A percentile compares a stretch with the other conserved stretches of the same genome.
Evolutionary conservation across 2,797 vertebrate species (phyloP).

Genomic region (Rousettus madagascariensis): DNA sequence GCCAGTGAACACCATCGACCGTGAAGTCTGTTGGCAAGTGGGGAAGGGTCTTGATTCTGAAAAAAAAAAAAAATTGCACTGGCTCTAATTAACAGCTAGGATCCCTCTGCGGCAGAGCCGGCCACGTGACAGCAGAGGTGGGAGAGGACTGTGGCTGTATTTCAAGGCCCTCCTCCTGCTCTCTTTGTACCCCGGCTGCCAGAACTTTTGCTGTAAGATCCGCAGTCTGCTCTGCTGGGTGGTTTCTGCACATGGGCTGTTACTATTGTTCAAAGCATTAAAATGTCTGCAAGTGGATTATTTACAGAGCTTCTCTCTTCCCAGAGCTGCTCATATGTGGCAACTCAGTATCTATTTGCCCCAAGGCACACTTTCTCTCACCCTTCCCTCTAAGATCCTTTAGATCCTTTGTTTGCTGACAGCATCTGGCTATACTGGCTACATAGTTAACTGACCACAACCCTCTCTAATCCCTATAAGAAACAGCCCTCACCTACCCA

Average conservation of each 20-base stretch:
- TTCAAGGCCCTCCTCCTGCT: neutral
- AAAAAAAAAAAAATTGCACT: neutral
- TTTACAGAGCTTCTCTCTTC: conserved; percentile 31
- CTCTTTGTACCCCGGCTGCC: neutral
- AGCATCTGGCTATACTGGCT: neutral
- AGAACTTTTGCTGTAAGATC: neutral
- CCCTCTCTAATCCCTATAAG: neutral
- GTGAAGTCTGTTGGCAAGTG: neutral
- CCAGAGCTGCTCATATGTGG: neutral
- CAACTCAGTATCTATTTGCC: neutral
- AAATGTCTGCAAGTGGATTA: neutral
- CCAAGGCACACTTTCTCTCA: neutral
- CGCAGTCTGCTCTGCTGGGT: neutral
- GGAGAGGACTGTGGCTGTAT: neutral
- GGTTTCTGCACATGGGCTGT: neutral
- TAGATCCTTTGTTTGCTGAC: conserved; percentile 8
- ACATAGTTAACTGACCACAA: neutral
- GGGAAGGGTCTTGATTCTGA: neutral
- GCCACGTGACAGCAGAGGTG: neutral
- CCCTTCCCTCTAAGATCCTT: neutral
- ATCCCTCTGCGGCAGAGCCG: neutral
- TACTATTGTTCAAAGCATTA: conserved; percentile 15
- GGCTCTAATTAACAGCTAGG: neutral
- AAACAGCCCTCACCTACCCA: neutral
- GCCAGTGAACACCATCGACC: neutral